These are phyloP conservation scores for Labeo catla DNA, from an alignment of 2,113 vertebrate genomes.

Conservation along the genomic window DNA sequence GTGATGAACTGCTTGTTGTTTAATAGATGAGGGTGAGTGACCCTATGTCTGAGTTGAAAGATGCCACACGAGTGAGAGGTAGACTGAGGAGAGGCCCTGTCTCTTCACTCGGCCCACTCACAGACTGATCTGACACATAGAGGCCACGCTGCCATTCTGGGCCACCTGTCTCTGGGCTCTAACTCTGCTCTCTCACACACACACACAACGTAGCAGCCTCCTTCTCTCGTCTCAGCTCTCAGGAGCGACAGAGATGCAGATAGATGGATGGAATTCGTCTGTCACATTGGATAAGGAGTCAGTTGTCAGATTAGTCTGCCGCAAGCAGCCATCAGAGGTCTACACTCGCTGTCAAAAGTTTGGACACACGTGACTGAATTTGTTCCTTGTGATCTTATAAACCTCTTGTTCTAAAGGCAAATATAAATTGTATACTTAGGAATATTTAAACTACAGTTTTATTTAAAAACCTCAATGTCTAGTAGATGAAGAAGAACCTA, in stretches of 20 bases:
- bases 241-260: background rate
- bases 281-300: slow-evolving; percentile 20
- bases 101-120: slow-evolving; percentile 50
- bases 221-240: slow-evolving; percentile 7
- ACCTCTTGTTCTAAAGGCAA: background rate
- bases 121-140: slow-evolving; percentile 37
- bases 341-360: slow-evolving; percentile 20
- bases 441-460: background rate
- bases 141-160: slow-evolving; percentile 34
- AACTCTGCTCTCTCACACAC: background rate
- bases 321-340: slow-evolving; percentile 8
- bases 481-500: background rate
- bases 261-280: slow-evolving; percentile 30
- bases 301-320: slow-evolving; percentile 4
- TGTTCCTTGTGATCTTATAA: background rate
- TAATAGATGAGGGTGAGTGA: slow-evolving; percentile 33
- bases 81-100: slow-evolving; percentile 1
- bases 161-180: slow-evolving; percentile 31
- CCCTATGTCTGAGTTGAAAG: slow-evolving; percentile 14
- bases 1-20: slow-evolving; percentile 12
- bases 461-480: background rate
- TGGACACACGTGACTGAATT: background rate
- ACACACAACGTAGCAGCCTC: background rate
- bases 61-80: background rate
- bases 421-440: slow-evolving; percentile 1